These are phyloP conservation scores for Cotesia vestalis DNA, from an alignment of 1,140 invertebrate species.

Conservation along the genomic window DNA sequence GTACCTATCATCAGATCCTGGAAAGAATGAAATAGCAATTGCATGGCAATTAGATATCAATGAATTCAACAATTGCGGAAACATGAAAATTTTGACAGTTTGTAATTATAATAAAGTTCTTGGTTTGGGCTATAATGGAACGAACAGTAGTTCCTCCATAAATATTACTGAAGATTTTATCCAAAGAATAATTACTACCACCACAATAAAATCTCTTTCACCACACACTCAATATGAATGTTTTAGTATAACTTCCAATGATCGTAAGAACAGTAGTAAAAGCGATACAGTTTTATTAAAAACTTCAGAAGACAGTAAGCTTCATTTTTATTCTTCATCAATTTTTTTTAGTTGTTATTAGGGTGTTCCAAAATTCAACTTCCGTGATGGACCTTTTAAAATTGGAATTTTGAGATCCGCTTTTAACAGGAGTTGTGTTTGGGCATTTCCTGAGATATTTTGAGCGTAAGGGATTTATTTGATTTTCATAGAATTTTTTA, in stretches of 20 bases:
- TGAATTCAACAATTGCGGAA: conserved; percentile 45
- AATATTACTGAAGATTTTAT: conserved; percentile 15
- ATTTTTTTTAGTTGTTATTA: conserved; percentile 4
- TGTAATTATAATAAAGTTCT: conserved; percentile 42
- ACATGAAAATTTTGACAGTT: conserved; percentile 32
- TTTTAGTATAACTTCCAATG: conserved; percentile 37
- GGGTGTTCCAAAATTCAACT: too few species aligned
- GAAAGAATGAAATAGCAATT: conserved; percentile 35
- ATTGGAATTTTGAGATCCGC: too few species aligned
- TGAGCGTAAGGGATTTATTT: too few species aligned
- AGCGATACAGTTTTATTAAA: conserved; percentile 37
- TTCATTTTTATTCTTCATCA: conserved; percentile 16
- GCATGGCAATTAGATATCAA: conserved; percentile 45
- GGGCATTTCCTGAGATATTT: too few species aligned
- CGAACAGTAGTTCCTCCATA: neutral
- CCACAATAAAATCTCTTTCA: conserved; percentile 41
- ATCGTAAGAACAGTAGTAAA: conserved; percentile 39
- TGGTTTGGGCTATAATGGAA: conserved; percentile 43
- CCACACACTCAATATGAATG: conserved; percentile 52
- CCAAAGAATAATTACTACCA: conserved; percentile 27
- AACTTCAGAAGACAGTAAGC: conserved; percentile 50
- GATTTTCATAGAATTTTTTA: too few species aligned
- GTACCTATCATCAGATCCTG: neutral
- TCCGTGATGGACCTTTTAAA: too few species aligned
- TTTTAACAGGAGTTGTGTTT: too few species aligned